Evolutionary conservation across 2,113 vertebrate genomes (phyloP).

Genomic region (Nibea coibor): DNA sequence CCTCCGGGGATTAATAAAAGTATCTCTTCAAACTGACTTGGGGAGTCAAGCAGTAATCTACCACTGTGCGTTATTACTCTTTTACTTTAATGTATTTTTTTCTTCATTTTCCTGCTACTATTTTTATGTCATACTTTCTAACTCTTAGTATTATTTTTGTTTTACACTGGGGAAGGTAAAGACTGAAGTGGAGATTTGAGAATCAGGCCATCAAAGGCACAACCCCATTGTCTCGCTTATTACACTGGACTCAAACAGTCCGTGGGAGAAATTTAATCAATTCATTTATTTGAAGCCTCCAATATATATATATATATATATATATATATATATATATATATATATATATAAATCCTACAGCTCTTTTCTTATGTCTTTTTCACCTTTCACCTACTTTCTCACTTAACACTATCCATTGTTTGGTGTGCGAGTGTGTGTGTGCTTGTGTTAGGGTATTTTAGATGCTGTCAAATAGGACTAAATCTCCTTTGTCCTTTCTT

Average conservation of each 20-base stretch:
- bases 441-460: background rate
- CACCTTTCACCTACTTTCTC: background rate
- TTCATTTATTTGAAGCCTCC: slow-evolving; percentile 5
- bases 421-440: background rate
- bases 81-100: too few relatives aligned
- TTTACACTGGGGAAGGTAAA: background rate
- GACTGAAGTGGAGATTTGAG: slow-evolving; percentile 12
- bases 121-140: background rate
- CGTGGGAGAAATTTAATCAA: background rate
- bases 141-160: background rate
- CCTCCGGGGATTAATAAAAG: too few relatives aligned
- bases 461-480: background rate
- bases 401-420: background rate
- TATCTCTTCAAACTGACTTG: background rate
- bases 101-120: background rate
- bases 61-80: background rate
- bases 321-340: too few relatives aligned
- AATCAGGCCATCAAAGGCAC: slow-evolving; percentile 23
- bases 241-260: background rate
- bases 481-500: slow-evolving; percentile 17
- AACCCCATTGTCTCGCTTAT: background rate
- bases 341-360: too few relatives aligned
- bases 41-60: background rate
- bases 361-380: background rate
- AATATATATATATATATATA: background rate